Evolutionary conservation across 2,888 invertebrate species (phyloP).

Genomic region (Orthonevra nobilis): DNA sequence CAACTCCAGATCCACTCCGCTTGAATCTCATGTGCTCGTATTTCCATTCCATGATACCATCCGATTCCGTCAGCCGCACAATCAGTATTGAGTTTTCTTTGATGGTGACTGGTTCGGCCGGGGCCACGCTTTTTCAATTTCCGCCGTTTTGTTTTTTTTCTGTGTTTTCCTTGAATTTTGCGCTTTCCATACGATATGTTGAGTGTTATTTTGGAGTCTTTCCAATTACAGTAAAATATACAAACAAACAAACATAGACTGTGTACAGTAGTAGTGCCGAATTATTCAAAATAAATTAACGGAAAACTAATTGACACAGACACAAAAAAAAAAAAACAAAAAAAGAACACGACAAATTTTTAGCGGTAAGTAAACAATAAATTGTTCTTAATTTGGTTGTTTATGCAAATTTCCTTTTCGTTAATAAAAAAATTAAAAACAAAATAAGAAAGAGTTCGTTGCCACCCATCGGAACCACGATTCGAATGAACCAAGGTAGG

Average conservation of each 20-base stretch:
- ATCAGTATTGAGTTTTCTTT: slow-evolving; percentile 59
- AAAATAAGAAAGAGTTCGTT: slow-evolving; percentile 52
- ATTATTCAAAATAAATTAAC: too few relatives aligned
- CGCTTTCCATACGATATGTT: not conserved
- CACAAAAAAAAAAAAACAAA: slow-evolving; percentile 1
- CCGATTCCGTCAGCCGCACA: not conserved
- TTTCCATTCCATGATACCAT: slow-evolving; percentile 22
- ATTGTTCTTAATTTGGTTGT: slow-evolving; percentile 2
- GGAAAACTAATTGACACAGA: too few relatives aligned
- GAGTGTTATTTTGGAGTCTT: not conserved
- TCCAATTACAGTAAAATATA: too few relatives aligned
- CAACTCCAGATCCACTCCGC: not conserved
- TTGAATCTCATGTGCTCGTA: too few relatives aligned
- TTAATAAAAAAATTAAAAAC: too few relatives aligned
- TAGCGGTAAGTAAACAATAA: slow-evolving; percentile 38
- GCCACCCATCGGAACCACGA: slow-evolving; percentile 16
- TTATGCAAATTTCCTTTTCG: slow-evolving; percentile 40
- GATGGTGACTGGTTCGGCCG: not conserved
- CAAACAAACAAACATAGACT: too few relatives aligned
- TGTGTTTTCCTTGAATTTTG: not conserved
- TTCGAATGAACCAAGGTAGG: not conserved
- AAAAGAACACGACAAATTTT: not conserved
- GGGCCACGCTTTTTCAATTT: not conserved
- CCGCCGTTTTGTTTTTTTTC: slow-evolving; percentile 1
- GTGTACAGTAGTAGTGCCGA: too few relatives aligned